Conservation (phyloP, 30 jellyfish, hydroid and myxozoan species). For the Aurelia sp. region DNA sequence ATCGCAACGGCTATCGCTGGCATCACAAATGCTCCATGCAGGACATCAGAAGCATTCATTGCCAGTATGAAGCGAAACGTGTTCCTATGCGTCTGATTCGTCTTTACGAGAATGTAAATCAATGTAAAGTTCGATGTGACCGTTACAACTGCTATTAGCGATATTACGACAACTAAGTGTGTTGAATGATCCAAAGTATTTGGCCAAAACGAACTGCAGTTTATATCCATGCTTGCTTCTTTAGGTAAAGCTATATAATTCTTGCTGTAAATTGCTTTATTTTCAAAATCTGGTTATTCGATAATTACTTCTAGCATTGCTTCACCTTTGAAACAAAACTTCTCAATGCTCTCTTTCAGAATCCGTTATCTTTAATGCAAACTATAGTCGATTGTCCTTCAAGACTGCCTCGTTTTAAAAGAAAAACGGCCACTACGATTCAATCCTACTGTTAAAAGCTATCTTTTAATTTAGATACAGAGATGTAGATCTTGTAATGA, state of each 20-base stretch:
- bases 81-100: slow-evolving; percentile 27
- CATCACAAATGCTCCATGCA: slow-evolving; percentile 21
- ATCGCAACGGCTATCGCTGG: slow-evolving; percentile 29
- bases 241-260: background rate
- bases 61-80: slow-evolving; percentile 31
- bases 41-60: slow-evolving; percentile 44
- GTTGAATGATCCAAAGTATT: slow-evolving; percentile 4
- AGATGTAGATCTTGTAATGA: no score
- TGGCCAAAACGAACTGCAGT: slow-evolving; percentile 37
- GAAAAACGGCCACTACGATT: no score
- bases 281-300: no score
- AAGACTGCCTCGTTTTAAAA: no score
- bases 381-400: no score
- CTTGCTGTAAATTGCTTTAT: no score
- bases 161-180: background rate
- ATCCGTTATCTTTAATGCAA: no score
- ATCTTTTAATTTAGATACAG: no score
- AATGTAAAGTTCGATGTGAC: slow-evolving; percentile 13
- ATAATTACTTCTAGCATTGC: no score
- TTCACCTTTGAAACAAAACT: no score
- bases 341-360: no score
- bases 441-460: no score
- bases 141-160: slow-evolving; percentile 16
- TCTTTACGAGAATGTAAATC: slow-evolving; percentile 34
- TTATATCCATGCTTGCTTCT: background rate